phyloP scores from a whole-genome alignment of 2,888 invertebrate species.

The Tetragonula carbonaria region DNA sequence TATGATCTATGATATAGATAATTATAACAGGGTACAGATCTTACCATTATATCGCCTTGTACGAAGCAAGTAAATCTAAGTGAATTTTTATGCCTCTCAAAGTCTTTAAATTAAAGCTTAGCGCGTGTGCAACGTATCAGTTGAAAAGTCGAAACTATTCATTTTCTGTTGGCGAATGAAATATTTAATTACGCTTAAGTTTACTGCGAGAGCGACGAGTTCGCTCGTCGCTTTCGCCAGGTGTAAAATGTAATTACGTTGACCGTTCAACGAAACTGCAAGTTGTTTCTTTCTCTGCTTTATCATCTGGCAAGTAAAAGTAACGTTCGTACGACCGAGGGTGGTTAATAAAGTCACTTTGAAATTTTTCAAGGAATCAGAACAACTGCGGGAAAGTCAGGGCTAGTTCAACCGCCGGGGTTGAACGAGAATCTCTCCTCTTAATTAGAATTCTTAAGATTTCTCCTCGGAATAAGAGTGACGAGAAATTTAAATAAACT shows the following conservation, averaged over 20 bases:
- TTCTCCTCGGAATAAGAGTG: background rate
- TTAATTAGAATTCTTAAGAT: slow-evolving; percentile 6
- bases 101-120: no score
- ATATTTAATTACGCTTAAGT: background rate
- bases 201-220: background rate
- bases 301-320: background rate
- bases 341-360: background rate
- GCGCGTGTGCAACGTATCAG: no score
- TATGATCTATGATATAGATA: background rate
- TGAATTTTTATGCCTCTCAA: no score
- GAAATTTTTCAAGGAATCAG: background rate
- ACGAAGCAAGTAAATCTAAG: no score
- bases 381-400: background rate
- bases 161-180: background rate
- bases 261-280: background rate
- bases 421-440: background rate
- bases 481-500: background rate
- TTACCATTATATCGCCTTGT: no score
- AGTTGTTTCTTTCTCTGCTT: background rate
- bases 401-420: background rate
- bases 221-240: background rate
- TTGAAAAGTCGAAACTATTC: no score
- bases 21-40: no score
- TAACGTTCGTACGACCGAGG: background rate
- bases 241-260: background rate